These are phyloP conservation scores for Lamproptera curius DNA, from an alignment of 2,888 invertebrate species.

Conservation along the genomic window DNA sequence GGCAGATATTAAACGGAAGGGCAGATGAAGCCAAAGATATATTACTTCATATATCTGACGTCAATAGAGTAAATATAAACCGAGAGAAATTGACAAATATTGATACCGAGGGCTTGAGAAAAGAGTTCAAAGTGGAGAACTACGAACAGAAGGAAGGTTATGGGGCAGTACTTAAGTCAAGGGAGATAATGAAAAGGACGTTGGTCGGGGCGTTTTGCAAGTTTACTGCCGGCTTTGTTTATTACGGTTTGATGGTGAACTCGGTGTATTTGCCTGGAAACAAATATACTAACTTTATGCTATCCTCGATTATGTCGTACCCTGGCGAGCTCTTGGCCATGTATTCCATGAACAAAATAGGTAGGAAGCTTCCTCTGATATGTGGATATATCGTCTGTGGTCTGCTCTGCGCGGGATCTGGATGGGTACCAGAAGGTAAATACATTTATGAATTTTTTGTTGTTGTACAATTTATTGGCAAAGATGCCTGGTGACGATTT, in stretches of 20 bases:
- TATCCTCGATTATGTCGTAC: conserved; percentile 57
- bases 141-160: conserved; percentile 44
- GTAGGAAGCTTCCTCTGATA: conserved; percentile 51
- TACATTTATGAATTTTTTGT: too few relatives aligned
- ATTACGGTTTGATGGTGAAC: conserved; percentile 58
- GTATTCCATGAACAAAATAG: conserved; percentile 56
- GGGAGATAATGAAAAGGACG: conserved; percentile 47
- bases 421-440: conserved; percentile 48
- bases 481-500: too few relatives aligned
- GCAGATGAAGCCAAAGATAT: conserved; percentile 45
- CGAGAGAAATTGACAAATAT: conserved; percentile 40
- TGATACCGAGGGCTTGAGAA: conserved; percentile 40
- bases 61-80: conserved; percentile 48
- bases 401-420: conserved; percentile 42
- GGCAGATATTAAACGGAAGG: conserved; percentile 56
- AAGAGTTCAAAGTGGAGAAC: conserved; percentile 45
- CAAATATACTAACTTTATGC: conserved; percentile 56
- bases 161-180: conserved; percentile 43
- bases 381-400: conserved; percentile 48
- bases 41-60: conserved; percentile 41
- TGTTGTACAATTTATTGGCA: too few relatives aligned
- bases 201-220: conserved; percentile 41
- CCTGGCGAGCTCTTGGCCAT: conserved; percentile 56
- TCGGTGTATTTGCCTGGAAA: conserved; percentile 59
- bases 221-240: conserved; percentile 55